These are phyloP conservation scores for Cephalopholis sonnerati DNA, from an alignment of 2,113 vertebrate genomes.

Conservation along the genomic window DNA sequence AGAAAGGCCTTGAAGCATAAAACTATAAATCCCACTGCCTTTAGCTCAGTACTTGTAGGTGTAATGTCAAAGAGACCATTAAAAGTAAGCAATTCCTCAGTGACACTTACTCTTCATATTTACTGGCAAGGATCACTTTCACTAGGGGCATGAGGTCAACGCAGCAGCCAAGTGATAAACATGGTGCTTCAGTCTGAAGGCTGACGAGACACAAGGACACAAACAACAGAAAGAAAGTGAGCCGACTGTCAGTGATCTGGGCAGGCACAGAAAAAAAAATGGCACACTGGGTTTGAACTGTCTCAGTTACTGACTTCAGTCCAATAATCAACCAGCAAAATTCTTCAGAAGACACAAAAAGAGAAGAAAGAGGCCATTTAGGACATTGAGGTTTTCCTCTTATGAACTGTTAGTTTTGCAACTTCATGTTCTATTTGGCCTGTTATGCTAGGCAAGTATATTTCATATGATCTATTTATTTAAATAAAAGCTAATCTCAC, in stretches of 20 bases:
- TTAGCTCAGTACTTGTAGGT: background rate
- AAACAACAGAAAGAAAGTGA: background rate
- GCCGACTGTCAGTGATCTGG: background rate
- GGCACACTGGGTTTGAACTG: background rate
- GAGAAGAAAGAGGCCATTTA: background rate
- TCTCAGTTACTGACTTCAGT: background rate
- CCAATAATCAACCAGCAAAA: background rate
- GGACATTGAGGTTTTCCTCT: background rate
- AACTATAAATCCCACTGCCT: slow-evolving; percentile 1
- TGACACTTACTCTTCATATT: slow-evolving; percentile 95
- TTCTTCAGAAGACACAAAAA: background rate
- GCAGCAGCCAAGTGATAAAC: slow-evolving; percentile 96
- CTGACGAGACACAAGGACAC: slow-evolving; percentile 76
- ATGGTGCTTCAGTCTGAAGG: slow-evolving; percentile 94
- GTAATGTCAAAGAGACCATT: background rate
- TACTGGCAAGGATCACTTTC: slow-evolving; percentile 91
- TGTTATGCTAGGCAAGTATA: background rate
- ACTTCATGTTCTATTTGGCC: background rate
- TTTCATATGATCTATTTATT: background rate
- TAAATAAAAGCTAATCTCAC: background rate
- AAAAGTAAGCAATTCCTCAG: background rate
- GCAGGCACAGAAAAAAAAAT: background rate
- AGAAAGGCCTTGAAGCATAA: background rate
- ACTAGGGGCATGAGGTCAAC: slow-evolving; percentile 97
- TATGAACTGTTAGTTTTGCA: background rate